Evolutionary conservation across 1,140 invertebrate genomes (phyloP).

Genomic region (Cardiocondyla obscurior): DNA sequence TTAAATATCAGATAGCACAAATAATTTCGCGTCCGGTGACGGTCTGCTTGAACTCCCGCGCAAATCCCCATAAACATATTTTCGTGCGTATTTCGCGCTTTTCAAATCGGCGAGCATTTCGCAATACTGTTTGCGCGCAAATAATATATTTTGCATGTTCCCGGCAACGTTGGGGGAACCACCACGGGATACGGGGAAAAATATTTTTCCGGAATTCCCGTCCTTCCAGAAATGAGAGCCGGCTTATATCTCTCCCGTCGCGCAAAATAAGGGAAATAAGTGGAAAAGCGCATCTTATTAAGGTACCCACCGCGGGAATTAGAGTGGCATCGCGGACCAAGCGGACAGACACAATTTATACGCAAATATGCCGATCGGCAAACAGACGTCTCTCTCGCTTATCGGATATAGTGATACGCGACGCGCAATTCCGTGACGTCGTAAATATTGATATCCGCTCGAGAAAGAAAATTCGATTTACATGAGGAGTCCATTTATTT

Average conservation of each 20-base stretch:
- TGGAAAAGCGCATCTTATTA: background rate
- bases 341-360: background rate
- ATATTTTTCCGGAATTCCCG: background rate
- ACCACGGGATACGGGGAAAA: too few species aligned
- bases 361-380: background rate
- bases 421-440: slow-evolving; percentile 54
- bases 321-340: background rate
- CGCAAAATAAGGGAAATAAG: background rate
- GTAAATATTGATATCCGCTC: slow-evolving; percentile 58
- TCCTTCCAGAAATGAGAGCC: background rate
- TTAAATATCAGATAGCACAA: slow-evolving; percentile 54
- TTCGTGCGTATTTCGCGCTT: slow-evolving; percentile 16
- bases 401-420: background rate
- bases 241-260: background rate
- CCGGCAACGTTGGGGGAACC: background rate
- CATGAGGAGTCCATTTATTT: slow-evolving; percentile 66
- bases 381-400: background rate
- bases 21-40: slow-evolving; percentile 43
- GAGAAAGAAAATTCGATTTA: slow-evolving; percentile 59
- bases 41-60: background rate
- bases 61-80: slow-evolving; percentile 36
- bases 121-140: slow-evolving; percentile 17
- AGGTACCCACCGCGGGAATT: too few species aligned
- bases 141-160: slow-evolving; percentile 36
- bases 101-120: slow-evolving; percentile 8